Evolutionary conservation across 2,113 vertebrate species (phyloP), one percentile per base, ranked within the genome.

Genomic region (Paramormyrops kingsleyae): DNA sequence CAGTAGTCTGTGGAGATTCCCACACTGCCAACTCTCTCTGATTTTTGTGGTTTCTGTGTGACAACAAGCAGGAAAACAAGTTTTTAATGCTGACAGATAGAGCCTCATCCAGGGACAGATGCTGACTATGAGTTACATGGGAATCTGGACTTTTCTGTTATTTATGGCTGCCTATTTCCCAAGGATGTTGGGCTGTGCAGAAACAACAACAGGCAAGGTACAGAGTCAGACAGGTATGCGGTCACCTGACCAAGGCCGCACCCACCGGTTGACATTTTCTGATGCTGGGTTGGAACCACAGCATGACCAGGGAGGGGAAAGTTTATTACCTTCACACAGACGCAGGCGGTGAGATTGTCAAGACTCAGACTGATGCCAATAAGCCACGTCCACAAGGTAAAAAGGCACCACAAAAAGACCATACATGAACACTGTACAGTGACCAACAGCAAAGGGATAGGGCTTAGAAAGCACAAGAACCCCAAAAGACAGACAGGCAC

Each of bases 21-120:
- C 95, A 95, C 92, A 94, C 93, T 91, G 27, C 27, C 90, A 47
- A 46, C 83, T 83, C 91, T 93, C 91, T 92, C 93, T 91, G 91
- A 59, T 88, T 91, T 89, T 91, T 87, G 92, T 91, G 87, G 93
- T 94, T 95, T 94, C 92, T 92, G 77, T 93, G 86, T 92, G 90
- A 90, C 88, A 92, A 91, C 89, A 92, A 94, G 85, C 91, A 91
- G 91, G 88, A 27, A 85, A 89, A 90, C 91, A 91, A 83, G 85
- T 24, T 27, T 91, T 77, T 90, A 62, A 21, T 59, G 49, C 87
- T 91, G 77, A 86, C 84, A 50, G 24, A 83, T 42, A 88, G 59
- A 53, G 50, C 27, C n/a, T n/a, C 87, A 91, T 90, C 90, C 92
- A 89, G 74, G 66, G 91, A 90, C 83, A 88, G 88, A 87, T 89